phyloP scores from a whole-genome alignment of 2,888 invertebrate genomes.

The Megalurothrips usitatus region DNA sequence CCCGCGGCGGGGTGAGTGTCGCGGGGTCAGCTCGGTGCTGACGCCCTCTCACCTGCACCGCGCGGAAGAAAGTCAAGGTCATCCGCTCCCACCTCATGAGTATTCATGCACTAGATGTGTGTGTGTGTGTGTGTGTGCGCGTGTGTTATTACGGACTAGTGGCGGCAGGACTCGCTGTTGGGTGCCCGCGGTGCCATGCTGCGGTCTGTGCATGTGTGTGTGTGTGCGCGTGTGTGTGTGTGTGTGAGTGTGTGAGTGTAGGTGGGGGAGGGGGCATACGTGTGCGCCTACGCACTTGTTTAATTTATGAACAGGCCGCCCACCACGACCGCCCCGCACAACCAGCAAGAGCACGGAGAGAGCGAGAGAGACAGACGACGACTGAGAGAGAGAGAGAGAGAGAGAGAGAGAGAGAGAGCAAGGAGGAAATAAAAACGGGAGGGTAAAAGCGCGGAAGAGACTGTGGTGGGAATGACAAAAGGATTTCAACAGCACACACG shows the following conservation, averaged over 20 bases:
- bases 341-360: slow-evolving; percentile 37
- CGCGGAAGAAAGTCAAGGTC: not conserved
- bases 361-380: slow-evolving; percentile 35
- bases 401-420: not conserved
- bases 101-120: not conserved
- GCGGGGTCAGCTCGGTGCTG: too few species aligned
- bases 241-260: not conserved
- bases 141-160: not conserved
- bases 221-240: not conserved
- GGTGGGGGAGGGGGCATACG: not conserved
- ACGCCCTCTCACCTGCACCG: too few species aligned
- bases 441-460: not conserved
- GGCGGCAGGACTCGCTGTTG: not conserved
- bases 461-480: slow-evolving; percentile 1
- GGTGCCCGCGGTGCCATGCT: not conserved
- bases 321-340: slow-evolving; percentile 30
- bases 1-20: too few species aligned
- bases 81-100: not conserved
- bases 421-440: not conserved
- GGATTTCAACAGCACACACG: not conserved
- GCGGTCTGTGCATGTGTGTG: not conserved
- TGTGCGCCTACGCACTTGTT: not conserved
- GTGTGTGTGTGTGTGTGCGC: not conserved
- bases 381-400: not conserved
- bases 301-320: slow-evolving; percentile 17